Conservation (phyloP, 2,797 vertebrate genomes). For the Triplophysa bombifrons region DNA sequence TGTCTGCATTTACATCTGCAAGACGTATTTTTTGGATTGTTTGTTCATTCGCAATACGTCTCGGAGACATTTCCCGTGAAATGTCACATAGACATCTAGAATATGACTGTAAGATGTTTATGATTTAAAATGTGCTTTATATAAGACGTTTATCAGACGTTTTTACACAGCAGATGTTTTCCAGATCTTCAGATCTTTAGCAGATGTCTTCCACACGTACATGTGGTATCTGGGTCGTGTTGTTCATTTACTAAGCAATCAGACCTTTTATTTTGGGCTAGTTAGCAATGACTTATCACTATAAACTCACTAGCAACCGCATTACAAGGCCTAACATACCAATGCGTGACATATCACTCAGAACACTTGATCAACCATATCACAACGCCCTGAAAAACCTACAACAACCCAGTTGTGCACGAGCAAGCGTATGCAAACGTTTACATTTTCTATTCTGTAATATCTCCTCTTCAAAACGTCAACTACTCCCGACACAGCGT, state of each 20-base stretch:
- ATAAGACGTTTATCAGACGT: too few relatives aligned
- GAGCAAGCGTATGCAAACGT: neutral
- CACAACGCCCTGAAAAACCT: neutral
- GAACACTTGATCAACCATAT: neutral
- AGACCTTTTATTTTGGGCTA: neutral
- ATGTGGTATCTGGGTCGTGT: neutral
- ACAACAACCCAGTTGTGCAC: neutral
- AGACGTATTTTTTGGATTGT: too few relatives aligned
- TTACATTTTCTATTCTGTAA: neutral
- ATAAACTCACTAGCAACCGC: neutral
- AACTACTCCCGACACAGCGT: conserved; percentile 4
- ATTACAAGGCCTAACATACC: neutral
- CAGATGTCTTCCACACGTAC: neutral
- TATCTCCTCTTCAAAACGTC: conserved; percentile 4
- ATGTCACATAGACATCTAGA: too few relatives aligned
- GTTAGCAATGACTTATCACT: neutral
- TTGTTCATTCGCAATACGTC: too few relatives aligned
- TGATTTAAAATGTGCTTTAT: too few relatives aligned
- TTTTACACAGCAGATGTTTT: too few relatives aligned
- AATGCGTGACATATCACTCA: neutral
- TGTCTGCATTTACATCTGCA: too few relatives aligned
- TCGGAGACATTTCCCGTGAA: too few relatives aligned
- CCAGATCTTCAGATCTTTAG: too few relatives aligned
- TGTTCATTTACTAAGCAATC: neutral
- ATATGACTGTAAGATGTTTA: too few relatives aligned